These are phyloP conservation scores for Plemyria rubiginata DNA, from an alignment of 2,888 invertebrate genomes.

Conservation along the genomic window DNA sequence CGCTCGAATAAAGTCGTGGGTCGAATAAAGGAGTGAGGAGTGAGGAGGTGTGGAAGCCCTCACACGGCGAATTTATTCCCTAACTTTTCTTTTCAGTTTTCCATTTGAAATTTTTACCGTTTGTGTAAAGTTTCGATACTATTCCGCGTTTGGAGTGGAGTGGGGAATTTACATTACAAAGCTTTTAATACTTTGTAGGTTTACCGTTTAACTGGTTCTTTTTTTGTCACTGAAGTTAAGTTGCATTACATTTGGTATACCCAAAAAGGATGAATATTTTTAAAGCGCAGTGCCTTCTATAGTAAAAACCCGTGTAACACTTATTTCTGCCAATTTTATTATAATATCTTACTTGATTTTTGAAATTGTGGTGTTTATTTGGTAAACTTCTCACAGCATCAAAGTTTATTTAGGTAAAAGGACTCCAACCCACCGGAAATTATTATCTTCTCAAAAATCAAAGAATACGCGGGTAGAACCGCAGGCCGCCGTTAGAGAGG, in stretches of 20 bases:
- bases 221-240: too few species aligned
- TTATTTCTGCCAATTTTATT: too few species aligned
- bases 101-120: conserved; percentile 30
- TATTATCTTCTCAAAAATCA: too few species aligned
- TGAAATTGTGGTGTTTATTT: background rate
- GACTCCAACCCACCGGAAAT: too few species aligned
- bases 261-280: too few species aligned
- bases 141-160: conserved; percentile 18
- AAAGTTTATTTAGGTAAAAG: too few species aligned
- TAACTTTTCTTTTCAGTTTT: conserved; percentile 32
- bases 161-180: conserved; percentile 25
- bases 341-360: background rate
- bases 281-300: too few species aligned
- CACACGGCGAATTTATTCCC: conserved; percentile 17
- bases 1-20: background rate
- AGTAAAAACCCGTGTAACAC: too few species aligned
- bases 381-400: background rate
- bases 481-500: background rate
- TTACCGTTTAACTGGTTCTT: conserved; percentile 2
- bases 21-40: too few species aligned
- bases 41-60: conserved; percentile 19
- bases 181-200: conserved; percentile 15
- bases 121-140: conserved; percentile 31
- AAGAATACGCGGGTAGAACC: background rate
- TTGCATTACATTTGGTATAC: too few species aligned